Evolutionary conservation across 2,113 vertebrate species (phyloP).

Genomic region (Myotis brandtii): DNA sequence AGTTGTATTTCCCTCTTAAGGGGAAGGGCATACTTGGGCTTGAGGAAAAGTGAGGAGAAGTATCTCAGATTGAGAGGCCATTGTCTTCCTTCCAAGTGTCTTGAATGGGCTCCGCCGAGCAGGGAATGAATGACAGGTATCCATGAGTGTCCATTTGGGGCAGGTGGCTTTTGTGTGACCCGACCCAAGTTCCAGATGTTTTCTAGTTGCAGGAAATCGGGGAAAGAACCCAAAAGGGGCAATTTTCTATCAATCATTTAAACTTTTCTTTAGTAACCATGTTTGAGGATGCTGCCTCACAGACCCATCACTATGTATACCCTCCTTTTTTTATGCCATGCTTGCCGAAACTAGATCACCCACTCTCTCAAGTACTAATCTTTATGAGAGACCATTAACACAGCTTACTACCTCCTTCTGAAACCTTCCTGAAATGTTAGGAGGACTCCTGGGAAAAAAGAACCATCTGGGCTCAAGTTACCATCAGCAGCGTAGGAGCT

Average conservation of each 20-base stretch:
- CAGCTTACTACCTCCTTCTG: neutral
- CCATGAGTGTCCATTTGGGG: neutral
- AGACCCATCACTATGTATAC: neutral
- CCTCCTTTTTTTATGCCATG: neutral
- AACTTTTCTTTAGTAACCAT: neutral
- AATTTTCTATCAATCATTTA: neutral
- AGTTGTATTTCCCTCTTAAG: neutral
- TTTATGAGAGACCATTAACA: neutral
- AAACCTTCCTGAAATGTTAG: neutral
- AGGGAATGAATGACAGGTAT: neutral
- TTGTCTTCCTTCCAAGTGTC: neutral
- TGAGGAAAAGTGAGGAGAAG: neutral
- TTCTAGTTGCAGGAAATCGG: neutral
- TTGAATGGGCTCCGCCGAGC: neutral
- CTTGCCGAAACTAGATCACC: neutral
- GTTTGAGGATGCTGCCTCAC: neutral
- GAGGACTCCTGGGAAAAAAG: neutral
- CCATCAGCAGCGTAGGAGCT: neutral
- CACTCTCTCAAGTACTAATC: neutral
- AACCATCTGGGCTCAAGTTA: neutral
- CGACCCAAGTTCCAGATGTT: neutral
- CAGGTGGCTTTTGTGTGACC: neutral
- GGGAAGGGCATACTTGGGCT: neutral
- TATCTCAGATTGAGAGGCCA: slow-evolving; percentile 42
- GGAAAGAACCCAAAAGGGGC: neutral